Evolutionary conservation across 2,888 invertebrate genomes (phyloP).

Genomic region (Phlogophora meticulosa): DNA sequence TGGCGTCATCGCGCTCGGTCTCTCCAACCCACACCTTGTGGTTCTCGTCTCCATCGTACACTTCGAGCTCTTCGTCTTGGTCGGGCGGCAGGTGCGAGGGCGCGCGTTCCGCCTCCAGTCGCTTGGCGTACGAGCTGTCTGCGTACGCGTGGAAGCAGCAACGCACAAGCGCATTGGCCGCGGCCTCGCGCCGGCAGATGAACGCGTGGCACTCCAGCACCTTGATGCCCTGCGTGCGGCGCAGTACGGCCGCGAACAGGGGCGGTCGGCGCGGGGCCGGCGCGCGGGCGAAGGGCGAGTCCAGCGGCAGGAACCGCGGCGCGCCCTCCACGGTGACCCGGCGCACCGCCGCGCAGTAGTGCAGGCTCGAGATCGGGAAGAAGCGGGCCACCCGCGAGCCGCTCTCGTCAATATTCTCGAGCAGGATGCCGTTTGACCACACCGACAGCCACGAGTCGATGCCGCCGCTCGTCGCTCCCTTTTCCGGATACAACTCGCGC

Average conservation of each 20-base stretch:
- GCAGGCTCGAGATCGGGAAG: constrained; percentile 98
- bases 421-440: constrained; percentile 98
- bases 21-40: constrained; percentile 98
- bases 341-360: constrained; percentile 98
- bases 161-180: constrained; percentile 98
- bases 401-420: constrained; percentile 99
- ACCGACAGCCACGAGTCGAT: constrained; percentile 99
- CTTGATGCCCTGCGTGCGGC: constrained; percentile 98
- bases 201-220: constrained; percentile 99
- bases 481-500: constrained; percentile 98
- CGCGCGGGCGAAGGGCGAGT: constrained; percentile 98
- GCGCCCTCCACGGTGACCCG: constrained; percentile 95
- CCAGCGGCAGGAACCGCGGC: constrained; percentile 97
- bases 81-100: constrained; percentile 84
- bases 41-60: constrained; percentile 97
- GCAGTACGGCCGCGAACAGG: constrained; percentile 98
- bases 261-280: constrained; percentile 98
- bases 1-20: constrained; percentile 94
- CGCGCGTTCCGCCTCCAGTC: constrained; percentile 92
- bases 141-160: constrained; percentile 99
- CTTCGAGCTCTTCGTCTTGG: constrained; percentile 94
- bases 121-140: constrained; percentile 97
- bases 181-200: constrained; percentile 98
- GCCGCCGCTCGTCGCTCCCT: constrained; percentile 97
- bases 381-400: constrained; percentile 98